These are phyloP conservation scores for Microhierax caerulescens DNA, from an alignment of 2,797 vertebrate genomes.

Conservation along the genomic window DNA sequence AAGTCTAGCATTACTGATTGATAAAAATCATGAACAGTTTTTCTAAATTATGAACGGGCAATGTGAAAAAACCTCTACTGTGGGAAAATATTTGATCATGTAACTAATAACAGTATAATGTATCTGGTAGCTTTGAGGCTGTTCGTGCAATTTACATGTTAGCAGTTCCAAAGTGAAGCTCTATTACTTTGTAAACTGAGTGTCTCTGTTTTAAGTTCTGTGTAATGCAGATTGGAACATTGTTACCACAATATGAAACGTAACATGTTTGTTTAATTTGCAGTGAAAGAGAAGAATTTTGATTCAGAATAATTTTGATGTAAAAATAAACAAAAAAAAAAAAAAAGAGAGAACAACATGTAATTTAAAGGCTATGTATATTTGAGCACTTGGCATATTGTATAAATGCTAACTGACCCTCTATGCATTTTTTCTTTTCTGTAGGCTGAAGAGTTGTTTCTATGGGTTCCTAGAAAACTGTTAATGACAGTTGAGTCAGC, in stretches of 20 bases:
- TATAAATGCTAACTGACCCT: background rate
- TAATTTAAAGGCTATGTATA: background rate
- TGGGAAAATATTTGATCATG: background rate
- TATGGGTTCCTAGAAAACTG: conserved; percentile 96
- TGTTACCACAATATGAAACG: background rate
- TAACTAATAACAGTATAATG: background rate
- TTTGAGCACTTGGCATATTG: background rate
- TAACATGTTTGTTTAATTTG: background rate
- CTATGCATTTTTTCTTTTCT: background rate
- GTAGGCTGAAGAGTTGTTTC: conserved; percentile 95
- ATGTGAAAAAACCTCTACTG: background rate
- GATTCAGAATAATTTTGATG: background rate
- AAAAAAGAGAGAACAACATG: background rate
- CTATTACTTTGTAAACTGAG: background rate
- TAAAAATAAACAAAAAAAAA: too few relatives aligned
- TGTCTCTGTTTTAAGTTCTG: background rate
- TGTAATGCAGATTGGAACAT: background rate
- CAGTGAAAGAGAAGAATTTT: background rate
- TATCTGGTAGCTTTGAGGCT: background rate
- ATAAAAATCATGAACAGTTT: background rate
- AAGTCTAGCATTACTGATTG: background rate
- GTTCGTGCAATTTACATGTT: background rate
- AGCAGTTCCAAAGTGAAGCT: background rate
- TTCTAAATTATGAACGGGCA: background rate
- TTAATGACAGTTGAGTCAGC: conserved; percentile 97